Percentiles rank a stretch among this genome's conserved stretches.
Conservation (phyloP, 2,888 invertebrate genomes). For the Drosophila gaucha region DNA sequence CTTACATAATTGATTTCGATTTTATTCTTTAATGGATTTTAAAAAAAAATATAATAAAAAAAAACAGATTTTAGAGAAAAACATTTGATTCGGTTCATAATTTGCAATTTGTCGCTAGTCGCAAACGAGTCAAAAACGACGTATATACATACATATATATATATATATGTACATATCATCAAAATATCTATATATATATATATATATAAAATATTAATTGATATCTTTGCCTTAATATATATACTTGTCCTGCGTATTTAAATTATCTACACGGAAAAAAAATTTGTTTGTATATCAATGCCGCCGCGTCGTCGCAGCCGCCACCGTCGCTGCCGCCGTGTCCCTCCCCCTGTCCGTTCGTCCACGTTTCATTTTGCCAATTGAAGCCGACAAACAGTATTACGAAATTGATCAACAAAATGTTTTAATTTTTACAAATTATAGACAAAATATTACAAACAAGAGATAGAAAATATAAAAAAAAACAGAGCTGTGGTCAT, state of each 20-base stretch:
- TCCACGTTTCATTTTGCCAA: conserved; percentile 5
- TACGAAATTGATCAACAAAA: conserved; percentile 48
- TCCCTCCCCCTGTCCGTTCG: conserved; percentile 20
- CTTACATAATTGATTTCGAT: not conserved
- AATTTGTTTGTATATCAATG: conserved; percentile 26
- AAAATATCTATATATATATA: conserved; percentile 6
- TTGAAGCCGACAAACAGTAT: conserved; percentile 38
- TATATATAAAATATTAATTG: conserved; percentile 17
- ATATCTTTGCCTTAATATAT: conserved; percentile 27
- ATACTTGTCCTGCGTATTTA: conserved; percentile 30
- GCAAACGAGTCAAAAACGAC: conserved; percentile 12
- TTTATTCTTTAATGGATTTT: conserved; percentile 7
- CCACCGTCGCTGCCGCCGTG: not conserved
- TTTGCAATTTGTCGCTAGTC: conserved; percentile 18
- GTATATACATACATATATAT: conserved; percentile 19
- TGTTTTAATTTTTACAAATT: conserved; percentile 26
- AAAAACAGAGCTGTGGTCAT: conserved; percentile 24
- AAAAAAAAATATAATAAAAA: not conserved
- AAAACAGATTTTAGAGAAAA: not conserved
- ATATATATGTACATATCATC: conserved; percentile 8
- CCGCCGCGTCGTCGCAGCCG: conserved; percentile 1
- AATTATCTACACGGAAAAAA: conserved; percentile 33
- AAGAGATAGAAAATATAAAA: conserved; percentile 17
- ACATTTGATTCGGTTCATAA: conserved; percentile 14
- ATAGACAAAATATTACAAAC: conserved; percentile 34